Evolutionary conservation across 2,113 vertebrate species (phyloP), one percentile per base, ranked within the genome.

Genomic region (Triplophysa tibetana): DNA sequence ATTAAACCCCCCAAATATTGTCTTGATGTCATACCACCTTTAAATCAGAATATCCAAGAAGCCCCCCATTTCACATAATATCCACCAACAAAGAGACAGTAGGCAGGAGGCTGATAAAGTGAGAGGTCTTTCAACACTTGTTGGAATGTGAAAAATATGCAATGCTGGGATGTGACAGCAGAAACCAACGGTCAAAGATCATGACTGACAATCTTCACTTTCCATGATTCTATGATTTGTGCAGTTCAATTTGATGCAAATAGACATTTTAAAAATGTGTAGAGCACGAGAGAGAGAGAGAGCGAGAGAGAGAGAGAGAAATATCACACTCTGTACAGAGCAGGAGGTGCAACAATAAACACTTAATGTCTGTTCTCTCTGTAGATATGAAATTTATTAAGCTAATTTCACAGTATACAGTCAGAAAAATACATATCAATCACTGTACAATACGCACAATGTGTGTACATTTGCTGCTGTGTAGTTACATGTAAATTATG

Each of bases 161-260:
- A 29, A 29, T 29, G 26, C 26, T 29, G 26, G 26, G 26, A 0
- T 29, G 26, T 29, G 26, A 29, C 48, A 41, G 24, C 50, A 50
- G 17, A 70, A 64, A 62, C 48, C 21, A 48, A 75, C 33, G 29
- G 13, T 48, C 29, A 75, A 26, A 75, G 73, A 63, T 63, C 73
- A 45, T 63, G 73, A 75, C 38, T 41, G 48, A 14, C 73, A 48
- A 50, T 48, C 58, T 48, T 45, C 58, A 62, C 38, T 29, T 29
- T 29, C 3, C 4, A 29, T 29, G 29, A 29, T 29, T 29, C 29
- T 4, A 29, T 29, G 29, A 29, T 29, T 29, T 45, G 43, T 45
- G 38, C 17, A 60, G 11, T 19, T 60, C 62, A 58, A 75, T 64
- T 75, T 12, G 41, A 75, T 63, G 26, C 12, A 16, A 21, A n/a